Percentiles rank a stretch among this genome's conserved stretches.
These are phyloP conservation scores for Noctuana brunneofusca DNA, from an alignment of 2,888 invertebrate genomes.

Conservation along the genomic window DNA sequence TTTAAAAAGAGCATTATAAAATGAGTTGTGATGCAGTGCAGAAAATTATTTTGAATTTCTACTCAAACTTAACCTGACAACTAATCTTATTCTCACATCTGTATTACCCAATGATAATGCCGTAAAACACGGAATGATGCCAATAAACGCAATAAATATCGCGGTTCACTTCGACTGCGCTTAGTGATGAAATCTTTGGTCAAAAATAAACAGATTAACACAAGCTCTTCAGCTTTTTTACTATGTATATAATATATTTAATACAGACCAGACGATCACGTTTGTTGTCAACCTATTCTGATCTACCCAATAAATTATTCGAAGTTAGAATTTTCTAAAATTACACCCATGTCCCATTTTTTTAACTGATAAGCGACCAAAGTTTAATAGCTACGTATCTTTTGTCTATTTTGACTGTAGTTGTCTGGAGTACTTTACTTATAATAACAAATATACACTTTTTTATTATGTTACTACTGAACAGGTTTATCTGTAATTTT, in stretches of 20 bases:
- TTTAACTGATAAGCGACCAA: no score
- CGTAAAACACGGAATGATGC: constrained; percentile 18
- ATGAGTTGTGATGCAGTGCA: background rate
- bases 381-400: no score
- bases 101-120: constrained; percentile 6
- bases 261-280: no score
- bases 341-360: no score
- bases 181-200: constrained; percentile 6
- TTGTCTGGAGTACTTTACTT: no score
- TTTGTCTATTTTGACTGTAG: no score
- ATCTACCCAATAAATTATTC: no score
- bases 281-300: no score
- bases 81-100: background rate
- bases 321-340: no score
- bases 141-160: constrained; percentile 13
- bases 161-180: background rate
- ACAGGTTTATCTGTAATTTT: background rate
- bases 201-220: constrained; percentile 9
- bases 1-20: background rate
- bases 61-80: background rate
- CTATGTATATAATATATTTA: no score
- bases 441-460: no score
- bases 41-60: background rate
- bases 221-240: background rate
- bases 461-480: no score